Percentiles rank a stretch among this genome's conserved stretches.
Conservation (phyloP, 2,797 vertebrate genomes). For the Orientallactaga sibirica region DNA sequence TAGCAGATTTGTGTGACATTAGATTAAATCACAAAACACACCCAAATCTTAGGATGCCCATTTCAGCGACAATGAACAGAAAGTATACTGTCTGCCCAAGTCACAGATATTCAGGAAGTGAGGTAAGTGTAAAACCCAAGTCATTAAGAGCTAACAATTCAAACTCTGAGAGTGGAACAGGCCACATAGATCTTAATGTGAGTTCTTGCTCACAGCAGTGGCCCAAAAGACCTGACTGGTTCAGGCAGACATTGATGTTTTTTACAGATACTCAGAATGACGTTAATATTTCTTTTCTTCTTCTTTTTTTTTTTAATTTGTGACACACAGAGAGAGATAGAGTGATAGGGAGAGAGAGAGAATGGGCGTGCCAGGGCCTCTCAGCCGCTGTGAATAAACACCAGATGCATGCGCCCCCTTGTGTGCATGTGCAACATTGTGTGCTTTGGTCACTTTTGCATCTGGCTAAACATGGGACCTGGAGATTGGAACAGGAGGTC, state of each 20-base stretch:
- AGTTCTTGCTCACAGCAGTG: neutral
- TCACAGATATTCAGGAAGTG: neutral
- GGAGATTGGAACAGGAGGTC: too few species aligned
- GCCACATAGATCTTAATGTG: neutral
- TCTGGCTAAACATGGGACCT: too few species aligned
- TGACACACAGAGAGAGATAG: too few species aligned
- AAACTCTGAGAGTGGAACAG: neutral
- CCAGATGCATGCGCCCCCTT: too few species aligned
- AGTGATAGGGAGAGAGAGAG: too few species aligned
- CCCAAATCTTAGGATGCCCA: neutral
- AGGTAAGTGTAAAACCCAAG: neutral
- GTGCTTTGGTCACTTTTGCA: too few species aligned
- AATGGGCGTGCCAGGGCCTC: too few species aligned
- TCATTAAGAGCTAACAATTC: neutral
- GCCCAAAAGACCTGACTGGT: neutral
- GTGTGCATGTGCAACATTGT: too few species aligned
- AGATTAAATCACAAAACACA: neutral
- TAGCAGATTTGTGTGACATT: neutral
- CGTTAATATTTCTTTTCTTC: conserved; percentile 3
- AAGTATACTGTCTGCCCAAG: neutral
- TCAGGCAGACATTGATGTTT: neutral
- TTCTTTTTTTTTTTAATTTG: too few species aligned
- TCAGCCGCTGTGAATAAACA: too few species aligned
- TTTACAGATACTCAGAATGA: neutral
- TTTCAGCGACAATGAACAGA: neutral